Base-by-base conservation (phyloP, 2,888 invertebrate species). In the Mesoligia furuncula region DNA sequence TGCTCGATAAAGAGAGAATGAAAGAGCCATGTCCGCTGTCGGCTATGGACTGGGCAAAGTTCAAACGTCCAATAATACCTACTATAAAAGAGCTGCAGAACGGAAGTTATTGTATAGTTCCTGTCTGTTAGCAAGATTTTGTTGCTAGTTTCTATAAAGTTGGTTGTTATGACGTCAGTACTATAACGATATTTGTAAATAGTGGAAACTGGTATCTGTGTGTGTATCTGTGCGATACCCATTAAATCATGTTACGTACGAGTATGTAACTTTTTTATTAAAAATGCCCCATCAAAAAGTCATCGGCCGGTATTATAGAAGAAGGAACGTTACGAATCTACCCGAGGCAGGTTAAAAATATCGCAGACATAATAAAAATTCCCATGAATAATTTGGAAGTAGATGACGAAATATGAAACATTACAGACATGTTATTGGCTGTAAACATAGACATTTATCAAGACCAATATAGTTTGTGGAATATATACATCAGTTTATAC, bases 381-480 rank as follows among this genome's bases (percentile, higher is more conserved):
- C 42, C n/a, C 71, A 59, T 36, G 15, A 51, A 66, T 66, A 48
- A 74, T 13, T 61, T 62, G 24, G 42, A 79, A 66, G 20, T 61
- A 36, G 62, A 51, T 73, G 79, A 42, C 24, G 72, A 75, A 73
- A 79, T 71, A 61, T 48, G 66, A 54, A 77, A 73, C 15, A 65
- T 66, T 72, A 36, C 6, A 62, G 36, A 36, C 36, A 36, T 62
- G 20, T 83, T 69, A 75, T 57, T 68, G 31, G 48, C 69, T 73
- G 66, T 79, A 75, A 79, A 83, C 71, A 75, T 31, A 83, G 36
- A 75, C 62, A 70, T 83, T 79, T 51, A 73, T 82, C 59, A 79
- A 45, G 5, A 39, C 17, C 13, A 24, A n/a, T 54, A 36, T 45
- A 5, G 36, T 27, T 36, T 20, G 11, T 39, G 31, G 17, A 65